Percentiles rank a stretch among this genome's conserved stretches.
Conservation (phyloP, 2,888 invertebrate species). For the Athripsodes cinereus region DNA sequence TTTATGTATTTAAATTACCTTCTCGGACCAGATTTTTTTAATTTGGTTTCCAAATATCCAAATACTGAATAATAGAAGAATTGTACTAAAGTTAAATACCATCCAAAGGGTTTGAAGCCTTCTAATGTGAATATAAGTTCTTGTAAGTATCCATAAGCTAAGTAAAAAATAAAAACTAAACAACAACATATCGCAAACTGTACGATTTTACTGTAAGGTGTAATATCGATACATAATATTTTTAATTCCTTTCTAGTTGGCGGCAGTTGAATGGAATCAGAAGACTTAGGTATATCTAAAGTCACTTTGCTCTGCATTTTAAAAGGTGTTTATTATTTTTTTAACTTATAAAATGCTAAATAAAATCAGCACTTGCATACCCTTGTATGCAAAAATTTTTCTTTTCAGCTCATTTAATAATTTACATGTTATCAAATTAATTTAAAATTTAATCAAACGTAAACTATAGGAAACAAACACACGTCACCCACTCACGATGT, state of each 20-base stretch:
- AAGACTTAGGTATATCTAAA: slow-evolving; percentile 1
- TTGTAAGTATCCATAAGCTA: slow-evolving; percentile 87
- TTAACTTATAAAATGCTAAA: no score
- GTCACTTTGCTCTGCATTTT: slow-evolving; percentile 18
- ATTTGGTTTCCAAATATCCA: slow-evolving; percentile 66
- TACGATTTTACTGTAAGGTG: slow-evolving; percentile 53
- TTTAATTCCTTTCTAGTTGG: slow-evolving; percentile 45
- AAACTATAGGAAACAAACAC: no score
- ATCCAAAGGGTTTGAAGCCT: slow-evolving; percentile 82
- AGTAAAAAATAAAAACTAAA: slow-evolving; percentile 81
- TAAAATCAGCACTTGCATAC: no score
- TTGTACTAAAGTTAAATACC: slow-evolving; percentile 89
- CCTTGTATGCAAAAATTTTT: no score
- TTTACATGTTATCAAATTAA: no score
- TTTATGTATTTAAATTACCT: no score
- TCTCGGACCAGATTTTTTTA: slow-evolving; percentile 55
- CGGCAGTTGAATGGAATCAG: slow-evolving; percentile 19
- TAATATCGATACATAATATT: slow-evolving; percentile 70
- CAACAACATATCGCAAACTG: slow-evolving; percentile 73
- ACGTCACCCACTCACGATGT: no score
- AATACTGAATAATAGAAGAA: slow-evolving; percentile 81
- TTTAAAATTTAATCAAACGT: no score
- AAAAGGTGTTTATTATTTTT: neutral
- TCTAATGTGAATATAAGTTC: slow-evolving; percentile 89
- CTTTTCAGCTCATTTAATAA: no score